Evolutionary conservation across 2,113 vertebrate species (phyloP).

Genomic region (Cinclus cinclus): DNA sequence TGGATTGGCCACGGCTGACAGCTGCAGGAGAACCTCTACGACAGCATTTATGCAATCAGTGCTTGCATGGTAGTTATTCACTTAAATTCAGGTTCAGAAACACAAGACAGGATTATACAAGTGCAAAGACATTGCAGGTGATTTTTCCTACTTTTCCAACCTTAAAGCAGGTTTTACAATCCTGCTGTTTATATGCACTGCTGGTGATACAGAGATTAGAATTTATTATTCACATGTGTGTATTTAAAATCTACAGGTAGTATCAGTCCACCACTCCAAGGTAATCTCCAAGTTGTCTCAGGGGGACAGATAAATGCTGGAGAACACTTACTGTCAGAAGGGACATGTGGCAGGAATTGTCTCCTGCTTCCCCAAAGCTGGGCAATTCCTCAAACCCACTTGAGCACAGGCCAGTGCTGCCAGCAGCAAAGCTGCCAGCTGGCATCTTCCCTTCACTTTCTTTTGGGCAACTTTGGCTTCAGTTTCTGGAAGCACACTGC

Average conservation of each 20-base stretch:
- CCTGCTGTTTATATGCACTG: neutral
- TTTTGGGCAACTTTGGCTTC: neutral
- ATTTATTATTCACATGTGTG: neutral
- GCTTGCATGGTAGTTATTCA: neutral
- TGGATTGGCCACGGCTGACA: neutral
- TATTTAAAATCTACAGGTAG: neutral
- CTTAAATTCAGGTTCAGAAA: neutral
- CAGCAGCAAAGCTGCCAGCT: neutral
- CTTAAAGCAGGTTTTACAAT: neutral
- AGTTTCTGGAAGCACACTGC: neutral
- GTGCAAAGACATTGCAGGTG: neutral
- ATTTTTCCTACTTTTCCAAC: neutral
- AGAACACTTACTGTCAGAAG: neutral
- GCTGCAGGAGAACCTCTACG: neutral
- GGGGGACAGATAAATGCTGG: neutral
- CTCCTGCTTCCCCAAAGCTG: neutral
- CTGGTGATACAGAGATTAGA: neutral
- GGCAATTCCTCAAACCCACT: neutral
- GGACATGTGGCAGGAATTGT: neutral
- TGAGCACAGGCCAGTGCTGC: neutral
- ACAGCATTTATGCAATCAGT: neutral
- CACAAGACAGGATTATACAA: neutral
- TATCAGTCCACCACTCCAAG: neutral
- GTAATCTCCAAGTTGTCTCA: neutral
- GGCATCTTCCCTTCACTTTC: neutral